phyloP scores from a whole-genome alignment of 2,797 vertebrate species.

The Ctenochaetus hawaiiensis region DNA sequence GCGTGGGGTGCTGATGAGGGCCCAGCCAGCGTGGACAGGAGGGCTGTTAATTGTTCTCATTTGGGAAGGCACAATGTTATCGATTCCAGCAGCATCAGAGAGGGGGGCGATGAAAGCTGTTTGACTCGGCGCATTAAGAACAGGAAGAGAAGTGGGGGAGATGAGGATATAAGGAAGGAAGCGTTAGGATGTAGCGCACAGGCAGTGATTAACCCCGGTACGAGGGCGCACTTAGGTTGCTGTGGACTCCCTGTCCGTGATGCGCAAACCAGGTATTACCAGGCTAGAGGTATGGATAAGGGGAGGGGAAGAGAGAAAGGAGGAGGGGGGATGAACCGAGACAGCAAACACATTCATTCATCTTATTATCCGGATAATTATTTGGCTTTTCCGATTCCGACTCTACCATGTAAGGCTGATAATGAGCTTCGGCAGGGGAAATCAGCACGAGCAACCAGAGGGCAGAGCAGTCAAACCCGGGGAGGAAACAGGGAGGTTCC shows the following conservation, averaged over 20 bases:
- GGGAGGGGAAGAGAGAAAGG: constrained; percentile 12
- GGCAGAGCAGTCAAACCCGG: constrained; percentile 47
- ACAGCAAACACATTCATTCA: constrained; percentile 69
- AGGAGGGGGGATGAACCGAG: constrained; percentile 46
- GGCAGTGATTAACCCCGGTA: constrained; percentile 58
- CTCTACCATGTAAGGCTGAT: constrained; percentile 34
- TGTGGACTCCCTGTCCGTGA: constrained; percentile 16
- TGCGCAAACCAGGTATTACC: constrained; percentile 15
- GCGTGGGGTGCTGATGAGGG: constrained; percentile 47
- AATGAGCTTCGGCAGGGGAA: constrained; percentile 59
- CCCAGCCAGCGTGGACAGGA: constrained; percentile 53
- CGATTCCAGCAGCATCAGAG: constrained; percentile 69
- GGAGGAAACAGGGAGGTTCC: constrained; percentile 46
- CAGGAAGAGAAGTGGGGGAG: constrained; percentile 29
- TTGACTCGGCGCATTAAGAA: constrained; percentile 55
- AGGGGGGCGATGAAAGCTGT: constrained; percentile 67
- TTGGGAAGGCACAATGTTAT: constrained; percentile 78
- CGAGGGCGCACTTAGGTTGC: constrained; percentile 32
- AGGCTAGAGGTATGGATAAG: constrained; percentile 28
- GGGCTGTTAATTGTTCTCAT: constrained; percentile 71
- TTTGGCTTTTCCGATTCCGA: constrained; percentile 66
- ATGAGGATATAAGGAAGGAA: constrained; percentile 32
- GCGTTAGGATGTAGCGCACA: constrained; percentile 61
- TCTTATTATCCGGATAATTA: constrained; percentile 75
- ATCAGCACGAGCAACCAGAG: constrained; percentile 40